phyloP scores from a whole-genome alignment of 30 jellyfish, hydroid and myxozoan genomes.

The Calvadosia cruxmelitensis region DNA sequence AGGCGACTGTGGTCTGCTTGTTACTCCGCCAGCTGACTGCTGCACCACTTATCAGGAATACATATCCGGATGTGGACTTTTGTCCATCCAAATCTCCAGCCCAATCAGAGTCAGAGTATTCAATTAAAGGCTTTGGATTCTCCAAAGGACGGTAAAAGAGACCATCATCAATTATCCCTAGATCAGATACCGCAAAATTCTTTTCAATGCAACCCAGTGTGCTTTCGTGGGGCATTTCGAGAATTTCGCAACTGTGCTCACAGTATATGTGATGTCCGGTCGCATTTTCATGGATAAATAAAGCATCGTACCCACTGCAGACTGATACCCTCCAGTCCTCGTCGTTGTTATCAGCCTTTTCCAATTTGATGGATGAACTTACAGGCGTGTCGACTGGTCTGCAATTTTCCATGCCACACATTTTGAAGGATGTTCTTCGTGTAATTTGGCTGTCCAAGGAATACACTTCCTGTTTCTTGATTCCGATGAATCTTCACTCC shows the following conservation, averaged over 20 bases:
- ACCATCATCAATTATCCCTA: too few relatives aligned
- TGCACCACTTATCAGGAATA: too few relatives aligned
- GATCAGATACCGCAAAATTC: slow-evolving; percentile 28
- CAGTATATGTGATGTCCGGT: slow-evolving; percentile 22
- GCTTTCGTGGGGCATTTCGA: background rate
- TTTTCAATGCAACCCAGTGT: slow-evolving; percentile 14
- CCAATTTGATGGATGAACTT: slow-evolving; percentile 1
- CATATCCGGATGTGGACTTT: too few relatives aligned
- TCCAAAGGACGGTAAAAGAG: too few relatives aligned
- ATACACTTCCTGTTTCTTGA: background rate
- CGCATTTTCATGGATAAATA: slow-evolving; percentile 8
- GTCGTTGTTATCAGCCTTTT: slow-evolving; percentile 8
- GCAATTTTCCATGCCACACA: slow-evolving; percentile 10
- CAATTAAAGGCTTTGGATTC: too few relatives aligned
- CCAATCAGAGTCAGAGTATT: too few relatives aligned
- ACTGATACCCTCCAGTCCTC: slow-evolving; percentile 7
- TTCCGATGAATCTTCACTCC: slow-evolving; percentile 1
- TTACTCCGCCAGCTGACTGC: too few relatives aligned
- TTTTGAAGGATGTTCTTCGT: background rate
- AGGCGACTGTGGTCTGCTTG: too few relatives aligned
- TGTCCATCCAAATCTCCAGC: too few relatives aligned
- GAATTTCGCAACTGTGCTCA: slow-evolving; percentile 4
- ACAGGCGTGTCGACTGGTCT: slow-evolving; percentile 14
- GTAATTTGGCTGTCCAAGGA: slow-evolving; percentile 6
- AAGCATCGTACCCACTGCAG: slow-evolving; percentile 8